Evolutionary conservation across 2,888 invertebrate genomes (phyloP).

Genomic region (Spilosoma lubricipeda): DNA sequence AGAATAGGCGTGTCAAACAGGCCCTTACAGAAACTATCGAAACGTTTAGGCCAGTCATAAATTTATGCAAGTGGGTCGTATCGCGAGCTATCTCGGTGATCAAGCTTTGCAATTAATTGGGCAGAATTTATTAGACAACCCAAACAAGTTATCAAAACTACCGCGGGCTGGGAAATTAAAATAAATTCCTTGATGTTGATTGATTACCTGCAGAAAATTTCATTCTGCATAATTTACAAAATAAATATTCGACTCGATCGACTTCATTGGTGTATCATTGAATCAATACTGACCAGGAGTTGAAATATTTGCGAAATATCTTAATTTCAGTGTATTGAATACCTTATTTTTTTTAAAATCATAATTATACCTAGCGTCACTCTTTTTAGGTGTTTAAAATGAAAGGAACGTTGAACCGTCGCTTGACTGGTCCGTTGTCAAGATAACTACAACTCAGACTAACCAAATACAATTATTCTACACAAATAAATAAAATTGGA

Average conservation of each 20-base stretch:
- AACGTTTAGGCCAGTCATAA: conserved; percentile 10
- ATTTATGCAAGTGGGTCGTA: conserved; percentile 15
- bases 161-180: neutral
- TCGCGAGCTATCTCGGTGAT: conserved; percentile 17
- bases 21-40: neutral
- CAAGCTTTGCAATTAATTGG: conserved; percentile 11
- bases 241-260: neutral
- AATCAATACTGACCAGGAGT: neutral
- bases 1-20: neutral
- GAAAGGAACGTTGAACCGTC: neutral
- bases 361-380: neutral
- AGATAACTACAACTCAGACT: neutral
- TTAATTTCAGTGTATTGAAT: neutral
- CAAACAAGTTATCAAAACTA: neutral
- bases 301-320: neutral
- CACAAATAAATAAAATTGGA: too few relatives aligned
- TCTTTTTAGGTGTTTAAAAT: neutral
- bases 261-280: neutral
- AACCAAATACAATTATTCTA: neutral
- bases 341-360: neutral
- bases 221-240: neutral
- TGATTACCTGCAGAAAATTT: neutral
- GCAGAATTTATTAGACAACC: conserved; percentile 7
- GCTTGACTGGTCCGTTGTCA: neutral
- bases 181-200: neutral